Evolutionary conservation across 2,888 invertebrate species (phyloP).

Genomic region (Philhelius pedissequus): DNA sequence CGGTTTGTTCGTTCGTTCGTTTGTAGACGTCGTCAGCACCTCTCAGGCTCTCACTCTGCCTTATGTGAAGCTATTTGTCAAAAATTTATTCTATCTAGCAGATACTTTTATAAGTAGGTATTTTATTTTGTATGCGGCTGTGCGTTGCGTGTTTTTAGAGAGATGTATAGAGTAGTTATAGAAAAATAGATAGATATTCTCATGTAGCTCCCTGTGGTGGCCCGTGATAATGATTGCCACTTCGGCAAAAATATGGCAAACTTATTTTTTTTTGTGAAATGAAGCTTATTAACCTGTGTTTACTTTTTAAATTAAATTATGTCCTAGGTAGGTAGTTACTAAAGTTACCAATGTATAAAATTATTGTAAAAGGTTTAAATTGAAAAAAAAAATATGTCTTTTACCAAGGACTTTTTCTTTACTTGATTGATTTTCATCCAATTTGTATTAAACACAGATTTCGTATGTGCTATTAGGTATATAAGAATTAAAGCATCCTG

Average conservation of each 20-base stretch:
- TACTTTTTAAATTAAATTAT: too few species aligned
- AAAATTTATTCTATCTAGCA: constrained; percentile 30
- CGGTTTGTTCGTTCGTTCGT: neutral
- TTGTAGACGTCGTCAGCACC: neutral
- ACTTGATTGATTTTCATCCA: too few species aligned
- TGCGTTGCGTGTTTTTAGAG: constrained; percentile 7
- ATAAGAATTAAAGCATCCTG: too few species aligned
- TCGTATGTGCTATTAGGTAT: too few species aligned
- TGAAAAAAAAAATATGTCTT: too few species aligned
- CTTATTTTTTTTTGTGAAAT: neutral
- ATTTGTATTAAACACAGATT: too few species aligned
- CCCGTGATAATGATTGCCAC: neutral
- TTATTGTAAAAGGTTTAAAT: too few species aligned
- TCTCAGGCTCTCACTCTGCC: neutral
- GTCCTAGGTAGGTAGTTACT: too few species aligned
- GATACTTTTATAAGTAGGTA: constrained; percentile 18
- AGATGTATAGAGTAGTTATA: too few species aligned
- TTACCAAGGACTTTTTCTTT: too few species aligned
- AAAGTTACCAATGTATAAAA: too few species aligned
- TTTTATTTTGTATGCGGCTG: constrained; percentile 28
- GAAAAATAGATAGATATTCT: neutral
- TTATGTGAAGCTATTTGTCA: constrained; percentile 49
- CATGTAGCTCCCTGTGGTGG: neutral
- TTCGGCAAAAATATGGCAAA: neutral
- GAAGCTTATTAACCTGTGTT: too few species aligned